Percentiles rank a stretch among this genome's conserved stretches.
Conservation (phyloP, 2,888 invertebrate species). For the Thecocarcelia acutangulata region DNA sequence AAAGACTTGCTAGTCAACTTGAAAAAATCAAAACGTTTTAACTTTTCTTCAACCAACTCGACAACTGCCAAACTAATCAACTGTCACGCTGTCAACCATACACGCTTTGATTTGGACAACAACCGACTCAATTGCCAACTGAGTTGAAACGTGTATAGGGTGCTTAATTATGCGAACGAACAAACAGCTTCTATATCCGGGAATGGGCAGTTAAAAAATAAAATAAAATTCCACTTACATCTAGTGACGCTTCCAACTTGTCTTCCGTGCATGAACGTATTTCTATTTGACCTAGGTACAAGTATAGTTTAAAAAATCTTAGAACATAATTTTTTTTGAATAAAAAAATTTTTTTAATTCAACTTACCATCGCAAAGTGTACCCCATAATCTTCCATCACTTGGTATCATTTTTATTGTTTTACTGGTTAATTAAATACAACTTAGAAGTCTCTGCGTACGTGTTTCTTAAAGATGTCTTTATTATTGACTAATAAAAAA, state of each 20-base stretch:
- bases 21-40: too few relatives aligned
- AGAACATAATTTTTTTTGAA: conserved; percentile 71
- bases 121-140: too few relatives aligned
- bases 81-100: too few relatives aligned
- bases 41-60: too few relatives aligned
- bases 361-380: conserved; percentile 58
- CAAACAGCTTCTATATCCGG: too few relatives aligned
- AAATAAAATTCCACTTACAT: conserved; percentile 81
- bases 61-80: too few relatives aligned
- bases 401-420: conserved; percentile 53
- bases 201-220: too few relatives aligned
- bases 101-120: too few relatives aligned
- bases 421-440: neutral
- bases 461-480: neutral
- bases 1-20: too few relatives aligned
- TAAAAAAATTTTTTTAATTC: conserved; percentile 9
- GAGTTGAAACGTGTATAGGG: too few relatives aligned
- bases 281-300: conserved; percentile 84
- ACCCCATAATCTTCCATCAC: conserved; percentile 64
- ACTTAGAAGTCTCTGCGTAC: neutral
- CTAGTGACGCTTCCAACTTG: conserved; percentile 84
- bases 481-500: neutral
- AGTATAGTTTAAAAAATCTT: conserved; percentile 29
- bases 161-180: too few relatives aligned
- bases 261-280: conserved; percentile 84